Evolutionary conservation across 2,113 vertebrate genomes (phyloP).

Genomic region (Camelus dromedarius): DNA sequence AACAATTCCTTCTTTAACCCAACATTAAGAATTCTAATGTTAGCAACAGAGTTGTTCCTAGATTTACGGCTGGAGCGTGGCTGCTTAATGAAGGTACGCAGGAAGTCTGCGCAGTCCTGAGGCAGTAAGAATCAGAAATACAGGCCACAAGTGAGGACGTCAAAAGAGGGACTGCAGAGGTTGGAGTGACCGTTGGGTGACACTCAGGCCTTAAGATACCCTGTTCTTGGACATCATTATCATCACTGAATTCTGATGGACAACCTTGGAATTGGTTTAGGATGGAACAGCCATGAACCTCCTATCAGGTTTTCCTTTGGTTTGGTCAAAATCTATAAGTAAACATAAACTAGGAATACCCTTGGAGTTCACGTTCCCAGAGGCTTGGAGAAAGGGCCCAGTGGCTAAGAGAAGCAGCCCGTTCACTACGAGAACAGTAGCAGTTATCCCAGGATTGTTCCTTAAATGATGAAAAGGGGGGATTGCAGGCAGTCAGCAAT

Average conservation of each 20-base stretch:
- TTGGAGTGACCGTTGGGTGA: background rate
- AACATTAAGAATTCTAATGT: background rate
- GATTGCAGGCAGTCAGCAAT: background rate
- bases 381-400: background rate
- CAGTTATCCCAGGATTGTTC: background rate
- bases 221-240: background rate
- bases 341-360: background rate
- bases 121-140: slow-evolving; percentile 4
- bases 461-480: slow-evolving; percentile 20
- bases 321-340: background rate
- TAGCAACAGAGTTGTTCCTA: background rate
- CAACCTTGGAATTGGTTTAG: background rate
- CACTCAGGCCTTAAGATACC: background rate
- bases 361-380: background rate
- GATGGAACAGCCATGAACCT: background rate
- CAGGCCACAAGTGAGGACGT: background rate
- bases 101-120: background rate
- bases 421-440: background rate
- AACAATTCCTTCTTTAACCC: background rate
- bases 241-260: background rate
- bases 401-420: background rate
- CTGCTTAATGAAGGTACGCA: background rate
- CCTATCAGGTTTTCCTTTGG: background rate
- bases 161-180: background rate
- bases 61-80: background rate